phyloP scores from a whole-genome alignment of 2,888 invertebrate species.

The Drosophila tanythrix region DNA sequence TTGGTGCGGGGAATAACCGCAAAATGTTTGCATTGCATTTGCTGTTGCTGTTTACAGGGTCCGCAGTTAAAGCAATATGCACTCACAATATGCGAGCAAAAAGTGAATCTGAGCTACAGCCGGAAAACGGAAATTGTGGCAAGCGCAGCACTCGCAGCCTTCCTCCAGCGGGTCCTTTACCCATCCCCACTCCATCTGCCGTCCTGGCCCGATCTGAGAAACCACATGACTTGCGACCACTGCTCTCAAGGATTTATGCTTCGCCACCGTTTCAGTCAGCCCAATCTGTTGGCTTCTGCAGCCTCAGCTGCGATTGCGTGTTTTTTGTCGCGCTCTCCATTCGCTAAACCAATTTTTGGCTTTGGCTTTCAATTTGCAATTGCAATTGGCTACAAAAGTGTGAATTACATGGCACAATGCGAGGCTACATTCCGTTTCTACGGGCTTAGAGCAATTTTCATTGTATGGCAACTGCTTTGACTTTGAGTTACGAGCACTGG shows the following conservation, averaged over 20 bases:
- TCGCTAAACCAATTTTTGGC: slow-evolving; percentile 44
- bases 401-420: slow-evolving; percentile 47
- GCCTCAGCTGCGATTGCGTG: slow-evolving; percentile 32
- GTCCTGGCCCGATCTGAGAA: slow-evolving; percentile 44
- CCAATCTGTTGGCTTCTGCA: slow-evolving; percentile 60
- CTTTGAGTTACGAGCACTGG: slow-evolving; percentile 24
- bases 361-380: slow-evolving; percentile 68
- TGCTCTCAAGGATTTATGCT: slow-evolving; percentile 73
- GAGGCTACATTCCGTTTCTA: slow-evolving; percentile 7
- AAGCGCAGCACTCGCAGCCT: slow-evolving; percentile 37
- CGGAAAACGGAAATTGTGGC: slow-evolving; percentile 80
- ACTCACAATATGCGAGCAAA: slow-evolving; percentile 53
- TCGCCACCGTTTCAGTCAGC: slow-evolving; percentile 66
- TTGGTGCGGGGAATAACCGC: slow-evolving; percentile 61
- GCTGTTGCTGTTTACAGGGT: slow-evolving; percentile 47
- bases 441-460: slow-evolving; percentile 36
- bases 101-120: slow-evolving; percentile 78
- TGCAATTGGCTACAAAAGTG: slow-evolving; percentile 48
- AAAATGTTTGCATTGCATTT: slow-evolving; percentile 64
- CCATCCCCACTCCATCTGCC: neutral
- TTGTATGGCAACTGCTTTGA: slow-evolving; percentile 26
- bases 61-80: slow-evolving; percentile 49
- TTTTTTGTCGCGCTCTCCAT: slow-evolving; percentile 43
- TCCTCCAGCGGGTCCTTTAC: slow-evolving; percentile 6
- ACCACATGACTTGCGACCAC: slow-evolving; percentile 59